A percentile compares a stretch with the other conserved stretches of the same genome.
phyloP scores from a whole-genome alignment of 2,888 invertebrate genomes.

The Lasiommata megera region DNA sequence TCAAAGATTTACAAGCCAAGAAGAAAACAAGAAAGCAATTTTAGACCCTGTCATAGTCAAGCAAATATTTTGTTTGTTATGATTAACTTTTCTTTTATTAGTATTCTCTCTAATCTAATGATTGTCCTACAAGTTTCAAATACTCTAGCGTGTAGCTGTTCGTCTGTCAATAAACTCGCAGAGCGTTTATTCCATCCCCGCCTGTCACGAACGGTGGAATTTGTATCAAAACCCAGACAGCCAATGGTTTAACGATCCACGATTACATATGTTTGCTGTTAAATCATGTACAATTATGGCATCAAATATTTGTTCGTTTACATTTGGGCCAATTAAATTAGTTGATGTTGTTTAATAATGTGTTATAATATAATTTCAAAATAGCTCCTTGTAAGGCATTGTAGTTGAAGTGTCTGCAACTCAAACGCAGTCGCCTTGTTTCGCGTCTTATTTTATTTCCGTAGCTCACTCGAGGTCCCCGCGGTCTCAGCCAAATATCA shows the following conservation, averaged over 20 bases:
- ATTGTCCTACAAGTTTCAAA: background rate
- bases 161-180: background rate
- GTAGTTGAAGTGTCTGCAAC: conserved; percentile 15
- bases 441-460: conserved; percentile 66
- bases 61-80: no score
- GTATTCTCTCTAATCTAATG: background rate
- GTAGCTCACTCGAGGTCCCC: conserved; percentile 64
- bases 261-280: background rate
- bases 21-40: no score
- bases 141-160: conserved; percentile 1
- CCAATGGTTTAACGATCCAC: background rate
- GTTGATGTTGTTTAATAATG: no score
- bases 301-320: no score
- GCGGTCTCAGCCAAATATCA: conserved; percentile 42
- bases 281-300: no score
- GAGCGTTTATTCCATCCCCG: background rate
- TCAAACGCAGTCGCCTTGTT: conserved; percentile 35
- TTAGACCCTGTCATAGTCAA: no score
- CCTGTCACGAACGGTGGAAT: background rate
- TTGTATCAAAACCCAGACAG: background rate
- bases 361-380: background rate
- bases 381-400: background rate
- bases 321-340: no score
- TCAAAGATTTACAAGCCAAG: no score
- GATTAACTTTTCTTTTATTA: no score